phyloP scores from a whole-genome alignment of 2,797 vertebrate genomes.

The Helostoma temminkii region DNA sequence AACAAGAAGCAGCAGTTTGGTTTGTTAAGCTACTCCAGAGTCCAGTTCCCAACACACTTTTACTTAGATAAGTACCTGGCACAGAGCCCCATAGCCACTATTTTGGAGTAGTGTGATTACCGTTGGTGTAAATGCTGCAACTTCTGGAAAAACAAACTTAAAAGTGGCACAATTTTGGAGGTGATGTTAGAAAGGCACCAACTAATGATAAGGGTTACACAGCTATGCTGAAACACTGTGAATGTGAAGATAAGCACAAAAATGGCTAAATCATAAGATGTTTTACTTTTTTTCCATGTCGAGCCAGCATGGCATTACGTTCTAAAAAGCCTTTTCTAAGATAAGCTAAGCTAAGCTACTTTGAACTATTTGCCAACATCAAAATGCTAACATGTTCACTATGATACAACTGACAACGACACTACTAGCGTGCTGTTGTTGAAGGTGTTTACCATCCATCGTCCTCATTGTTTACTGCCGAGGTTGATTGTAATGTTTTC shows the following conservation, averaged over 20 bases:
- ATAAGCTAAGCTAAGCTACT: not conserved
- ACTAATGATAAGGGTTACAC: not conserved
- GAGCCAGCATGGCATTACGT: not conserved
- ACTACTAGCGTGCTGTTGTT: too few relatives aligned
- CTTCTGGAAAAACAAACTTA: slow-evolving; percentile 12
- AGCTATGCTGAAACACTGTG: not conserved
- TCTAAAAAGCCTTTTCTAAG: not conserved
- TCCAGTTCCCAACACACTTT: slow-evolving; percentile 48
- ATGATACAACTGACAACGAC: too few relatives aligned
- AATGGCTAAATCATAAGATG: not conserved
- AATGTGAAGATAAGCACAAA: not conserved
- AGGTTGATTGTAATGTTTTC: too few relatives aligned
- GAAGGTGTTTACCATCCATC: too few relatives aligned
- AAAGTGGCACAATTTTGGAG: slow-evolving; percentile 18
- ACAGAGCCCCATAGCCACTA: slow-evolving; percentile 12
- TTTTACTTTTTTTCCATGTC: not conserved
- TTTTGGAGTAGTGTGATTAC: slow-evolving; percentile 8
- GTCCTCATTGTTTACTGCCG: too few relatives aligned
- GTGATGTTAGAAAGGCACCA: slow-evolving; percentile 9
- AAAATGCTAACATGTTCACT: not conserved
- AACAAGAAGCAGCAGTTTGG: slow-evolving; percentile 51
- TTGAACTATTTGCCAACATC: not conserved
- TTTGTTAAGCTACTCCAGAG: slow-evolving; percentile 51
- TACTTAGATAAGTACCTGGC: slow-evolving; percentile 30
- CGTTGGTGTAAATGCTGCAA: not conserved